Percentiles rank a stretch among this genome's conserved stretches.
phyloP scores from a whole-genome alignment of 2,113 vertebrate species.

The Phalacrocorax pelagicus region DNA sequence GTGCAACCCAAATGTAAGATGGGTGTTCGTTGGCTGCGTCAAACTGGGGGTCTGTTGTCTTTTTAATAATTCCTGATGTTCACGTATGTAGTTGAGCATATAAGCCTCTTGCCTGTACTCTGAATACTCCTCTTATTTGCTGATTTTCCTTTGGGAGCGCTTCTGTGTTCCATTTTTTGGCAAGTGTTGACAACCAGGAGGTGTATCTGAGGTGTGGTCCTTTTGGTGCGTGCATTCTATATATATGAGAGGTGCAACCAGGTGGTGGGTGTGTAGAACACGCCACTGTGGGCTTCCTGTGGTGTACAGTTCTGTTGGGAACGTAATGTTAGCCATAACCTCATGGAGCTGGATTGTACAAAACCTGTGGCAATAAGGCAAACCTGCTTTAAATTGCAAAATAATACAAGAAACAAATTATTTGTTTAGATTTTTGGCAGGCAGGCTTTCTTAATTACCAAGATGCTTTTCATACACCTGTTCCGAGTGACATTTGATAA shows the following conservation, averaged over 20 bases:
- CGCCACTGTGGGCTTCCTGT: not conserved
- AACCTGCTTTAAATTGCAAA: not conserved
- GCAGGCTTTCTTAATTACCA: not conserved
- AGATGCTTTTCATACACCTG: not conserved
- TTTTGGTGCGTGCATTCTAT: not conserved
- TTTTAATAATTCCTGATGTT: not conserved
- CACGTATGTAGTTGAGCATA: accelerated
- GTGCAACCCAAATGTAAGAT: conserved; percentile 90
- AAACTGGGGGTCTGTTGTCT: not conserved
- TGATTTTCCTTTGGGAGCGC: not conserved
- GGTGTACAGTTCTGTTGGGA: not conserved
- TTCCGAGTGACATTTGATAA: not conserved
- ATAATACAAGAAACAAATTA: not conserved
- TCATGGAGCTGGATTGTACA: not conserved
- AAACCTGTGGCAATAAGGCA: not conserved
- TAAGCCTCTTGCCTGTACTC: not conserved
- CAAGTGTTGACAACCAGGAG: not conserved
- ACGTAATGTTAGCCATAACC: not conserved
- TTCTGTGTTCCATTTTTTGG: not conserved
- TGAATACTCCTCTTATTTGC: not conserved
- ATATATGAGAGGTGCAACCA: not conserved
- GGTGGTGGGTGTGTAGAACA: not conserved
- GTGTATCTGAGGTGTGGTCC: not conserved
- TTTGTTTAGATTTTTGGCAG: not conserved
- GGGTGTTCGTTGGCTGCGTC: not conserved